These are phyloP conservation scores for Drosophila ficusphila DNA, from an alignment of 1,140 invertebrate species.

Conservation along the genomic window DNA sequence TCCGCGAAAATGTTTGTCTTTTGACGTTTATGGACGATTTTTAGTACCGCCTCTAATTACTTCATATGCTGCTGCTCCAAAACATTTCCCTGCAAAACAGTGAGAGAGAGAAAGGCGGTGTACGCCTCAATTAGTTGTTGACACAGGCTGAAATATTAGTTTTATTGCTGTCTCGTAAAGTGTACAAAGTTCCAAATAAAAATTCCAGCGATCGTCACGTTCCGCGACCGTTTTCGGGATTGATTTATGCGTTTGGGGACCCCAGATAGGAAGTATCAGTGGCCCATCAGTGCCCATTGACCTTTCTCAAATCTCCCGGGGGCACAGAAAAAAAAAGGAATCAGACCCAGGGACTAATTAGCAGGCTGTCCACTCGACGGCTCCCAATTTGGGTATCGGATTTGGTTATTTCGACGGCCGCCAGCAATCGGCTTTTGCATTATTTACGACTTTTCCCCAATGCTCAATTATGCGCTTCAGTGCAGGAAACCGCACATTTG, in stretches of 20 bases:
- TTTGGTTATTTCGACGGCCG: slow-evolving; percentile 32
- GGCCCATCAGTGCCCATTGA: slow-evolving; percentile 37
- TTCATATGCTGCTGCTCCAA: slow-evolving; percentile 55
- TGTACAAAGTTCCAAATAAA: slow-evolving; percentile 61
- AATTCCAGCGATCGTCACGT: slow-evolving; percentile 61
- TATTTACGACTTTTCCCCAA: slow-evolving; percentile 62
- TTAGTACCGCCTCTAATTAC: slow-evolving; percentile 70
- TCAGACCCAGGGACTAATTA: slow-evolving; percentile 46
- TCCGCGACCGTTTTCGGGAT: slow-evolving; percentile 23
- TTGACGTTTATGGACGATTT: slow-evolving; percentile 73
- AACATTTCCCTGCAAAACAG: slow-evolving; percentile 28
- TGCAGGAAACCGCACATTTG: slow-evolving; percentile 59
- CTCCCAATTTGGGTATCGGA: slow-evolving; percentile 45
- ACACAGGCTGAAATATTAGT: slow-evolving; percentile 57
- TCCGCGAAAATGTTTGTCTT: slow-evolving; percentile 64
- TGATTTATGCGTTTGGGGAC: slow-evolving; percentile 50
- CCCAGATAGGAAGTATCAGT: slow-evolving; percentile 37
- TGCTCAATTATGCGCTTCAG: slow-evolving; percentile 67
- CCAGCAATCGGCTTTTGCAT: slow-evolving; percentile 55
- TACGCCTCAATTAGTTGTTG: slow-evolving; percentile 76
- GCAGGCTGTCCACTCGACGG: slow-evolving; percentile 38
- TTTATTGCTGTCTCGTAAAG: slow-evolving; percentile 61
- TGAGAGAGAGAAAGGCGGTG: slow-evolving; percentile 26
- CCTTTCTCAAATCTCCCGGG: slow-evolving; percentile 48
- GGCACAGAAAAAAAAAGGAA: slow-evolving; percentile 45